Conservation (phyloP, 2,888 invertebrate genomes). For the Diadromus collaris region DNA sequence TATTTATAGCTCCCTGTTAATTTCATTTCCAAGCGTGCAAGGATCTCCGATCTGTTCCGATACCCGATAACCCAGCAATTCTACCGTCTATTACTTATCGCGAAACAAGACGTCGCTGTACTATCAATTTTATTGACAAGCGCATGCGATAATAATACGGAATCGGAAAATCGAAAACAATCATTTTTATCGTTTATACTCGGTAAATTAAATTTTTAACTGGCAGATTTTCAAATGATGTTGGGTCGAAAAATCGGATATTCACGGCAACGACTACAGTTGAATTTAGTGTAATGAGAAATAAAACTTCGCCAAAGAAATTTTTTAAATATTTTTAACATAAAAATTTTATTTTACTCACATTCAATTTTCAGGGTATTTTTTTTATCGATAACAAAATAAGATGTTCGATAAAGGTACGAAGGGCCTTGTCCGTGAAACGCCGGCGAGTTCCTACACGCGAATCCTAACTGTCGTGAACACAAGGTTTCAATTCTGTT, state of each 20-base stretch:
- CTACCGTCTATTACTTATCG: neutral
- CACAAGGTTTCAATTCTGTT: constrained; percentile 22
- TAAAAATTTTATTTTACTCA: too few relatives aligned
- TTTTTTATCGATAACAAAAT: too few relatives aligned
- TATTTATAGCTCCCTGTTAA: constrained; percentile 66
- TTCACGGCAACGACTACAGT: too few relatives aligned
- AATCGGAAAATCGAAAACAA: neutral
- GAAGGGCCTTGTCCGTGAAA: neutral
- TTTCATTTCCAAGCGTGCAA: constrained; percentile 33
- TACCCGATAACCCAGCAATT: neutral
- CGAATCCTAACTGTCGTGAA: constrained; percentile 19
- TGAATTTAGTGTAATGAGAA: too few relatives aligned
- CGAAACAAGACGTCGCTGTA: constrained; percentile 5
- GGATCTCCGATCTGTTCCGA: constrained; percentile 3
- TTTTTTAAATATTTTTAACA: too few relatives aligned
- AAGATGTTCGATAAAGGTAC: too few relatives aligned
- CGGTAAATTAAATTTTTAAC: too few relatives aligned
- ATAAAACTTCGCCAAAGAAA: too few relatives aligned
- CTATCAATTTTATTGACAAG: neutral
- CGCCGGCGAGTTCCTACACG: constrained; percentile 15
- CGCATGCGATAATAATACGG: neutral
- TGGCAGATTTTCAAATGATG: too few relatives aligned
- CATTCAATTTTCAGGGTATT: too few relatives aligned
- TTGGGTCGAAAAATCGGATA: too few relatives aligned
- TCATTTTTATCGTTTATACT: too few relatives aligned